Conservation (phyloP, 2,797 vertebrate species). For the Smutsia temminckii region DNA sequence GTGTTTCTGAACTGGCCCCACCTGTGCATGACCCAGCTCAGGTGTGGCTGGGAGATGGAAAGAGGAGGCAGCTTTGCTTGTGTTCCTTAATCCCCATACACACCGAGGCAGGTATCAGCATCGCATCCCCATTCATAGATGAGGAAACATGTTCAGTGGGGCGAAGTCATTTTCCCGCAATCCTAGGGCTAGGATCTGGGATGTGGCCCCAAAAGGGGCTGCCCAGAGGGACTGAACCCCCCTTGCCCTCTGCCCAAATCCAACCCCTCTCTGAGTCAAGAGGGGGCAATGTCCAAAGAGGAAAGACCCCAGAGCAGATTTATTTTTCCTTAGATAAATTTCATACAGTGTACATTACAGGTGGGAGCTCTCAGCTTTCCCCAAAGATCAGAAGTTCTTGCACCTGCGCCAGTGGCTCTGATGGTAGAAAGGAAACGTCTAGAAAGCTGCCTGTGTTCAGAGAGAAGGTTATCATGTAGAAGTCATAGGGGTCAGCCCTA, state of each 20-base stretch:
- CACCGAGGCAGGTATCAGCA: not conserved
- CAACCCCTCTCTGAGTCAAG: not conserved
- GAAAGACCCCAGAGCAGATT: conserved; percentile 80
- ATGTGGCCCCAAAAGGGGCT: not conserved
- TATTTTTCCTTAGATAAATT: conserved; percentile 85
- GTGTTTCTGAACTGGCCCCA: not conserved
- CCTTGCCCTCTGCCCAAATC: not conserved
- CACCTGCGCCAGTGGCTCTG: conserved; percentile 81
- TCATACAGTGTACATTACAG: conserved; percentile 83
- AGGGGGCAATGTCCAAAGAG: not conserved
- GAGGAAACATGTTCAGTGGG: not conserved
- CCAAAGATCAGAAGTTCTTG: conserved; percentile 85
- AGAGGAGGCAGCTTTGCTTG: too few relatives aligned
- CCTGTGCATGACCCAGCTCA: not conserved
- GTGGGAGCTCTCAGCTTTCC: conserved; percentile 82
- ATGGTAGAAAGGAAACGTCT: conserved; percentile 78
- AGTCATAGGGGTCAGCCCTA: not conserved
- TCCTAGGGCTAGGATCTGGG: not conserved
- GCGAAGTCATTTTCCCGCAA: not conserved
- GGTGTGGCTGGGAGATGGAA: accelerated
- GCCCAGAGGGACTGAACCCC: not conserved
- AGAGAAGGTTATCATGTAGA: conserved; percentile 43
- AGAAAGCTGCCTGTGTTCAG: conserved; percentile 82
- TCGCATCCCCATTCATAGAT: not conserved
- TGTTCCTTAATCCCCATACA: accelerated